These are phyloP conservation scores for Phalacrocorax brasilianus DNA, from an alignment of 2,113 vertebrate genomes.

Conservation along the genomic window DNA sequence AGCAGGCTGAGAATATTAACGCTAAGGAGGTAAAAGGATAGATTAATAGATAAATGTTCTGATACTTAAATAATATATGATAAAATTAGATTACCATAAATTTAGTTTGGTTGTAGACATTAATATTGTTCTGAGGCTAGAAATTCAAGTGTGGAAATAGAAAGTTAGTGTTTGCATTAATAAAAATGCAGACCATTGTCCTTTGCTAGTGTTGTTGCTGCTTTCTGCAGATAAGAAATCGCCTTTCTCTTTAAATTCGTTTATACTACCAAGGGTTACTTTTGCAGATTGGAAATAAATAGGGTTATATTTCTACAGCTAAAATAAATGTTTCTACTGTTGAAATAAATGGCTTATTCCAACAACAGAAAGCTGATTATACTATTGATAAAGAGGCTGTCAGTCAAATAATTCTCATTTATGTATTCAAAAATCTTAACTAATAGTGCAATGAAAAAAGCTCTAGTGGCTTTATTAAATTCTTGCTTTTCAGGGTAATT, in stretches of 20 bases:
- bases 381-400: conserved; percentile 27
- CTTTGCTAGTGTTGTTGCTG: not conserved
- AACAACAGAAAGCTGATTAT: conserved; percentile 35
- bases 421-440: conserved; percentile 58
- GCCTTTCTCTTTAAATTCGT: not conserved
- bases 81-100: conserved; percentile 5
- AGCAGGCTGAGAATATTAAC: conserved; percentile 15
- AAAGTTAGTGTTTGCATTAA: conserved; percentile 16
- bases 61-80: not conserved
- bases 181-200: conserved; percentile 26
- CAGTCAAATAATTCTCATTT: conserved; percentile 59
- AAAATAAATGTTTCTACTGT: conserved; percentile 49
- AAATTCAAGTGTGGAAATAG: conserved; percentile 13
- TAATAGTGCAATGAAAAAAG: conserved; percentile 51
- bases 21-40: not conserved
- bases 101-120: not conserved
- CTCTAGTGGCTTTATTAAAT: conserved; percentile 47
- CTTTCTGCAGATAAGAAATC: conserved; percentile 61
- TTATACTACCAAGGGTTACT: conserved; percentile 10
- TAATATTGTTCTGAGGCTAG: not conserved
- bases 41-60: not conserved
- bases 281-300: conserved; percentile 54
- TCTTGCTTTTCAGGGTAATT: not conserved
- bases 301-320: conserved; percentile 43
- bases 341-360: conserved; percentile 43